These are phyloP conservation scores for Lepidurus apus DNA, from an alignment of 1,140 invertebrate genomes.

Conservation along the genomic window DNA sequence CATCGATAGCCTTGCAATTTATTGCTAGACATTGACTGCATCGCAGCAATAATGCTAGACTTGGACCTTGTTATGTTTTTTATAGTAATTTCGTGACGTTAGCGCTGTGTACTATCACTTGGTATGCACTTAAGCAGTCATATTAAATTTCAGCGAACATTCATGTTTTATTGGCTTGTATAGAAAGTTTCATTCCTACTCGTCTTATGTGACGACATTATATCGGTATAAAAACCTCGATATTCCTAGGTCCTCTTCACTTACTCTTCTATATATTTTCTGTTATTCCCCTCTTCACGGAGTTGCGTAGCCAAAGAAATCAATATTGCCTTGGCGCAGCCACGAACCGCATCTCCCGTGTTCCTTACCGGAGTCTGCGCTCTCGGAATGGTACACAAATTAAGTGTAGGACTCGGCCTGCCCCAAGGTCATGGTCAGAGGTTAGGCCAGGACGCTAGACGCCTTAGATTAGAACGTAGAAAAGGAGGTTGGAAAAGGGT, in stretches of 20 bases:
- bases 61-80: no score
- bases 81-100: no score
- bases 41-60: no score
- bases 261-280: not conserved
- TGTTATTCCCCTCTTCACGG: not conserved
- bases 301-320: not conserved
- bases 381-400: not conserved
- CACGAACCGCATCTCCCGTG: not conserved
- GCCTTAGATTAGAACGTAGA: not conserved
- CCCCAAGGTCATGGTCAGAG: not conserved
- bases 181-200: not conserved
- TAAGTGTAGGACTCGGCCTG: not conserved
- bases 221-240: not conserved
- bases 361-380: not conserved
- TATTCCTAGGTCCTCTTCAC: not conserved
- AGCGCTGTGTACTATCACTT: no score
- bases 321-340: conserved; percentile 8
- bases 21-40: no score
- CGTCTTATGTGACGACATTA: not conserved
- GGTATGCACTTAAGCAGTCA: no score
- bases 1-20: no score
- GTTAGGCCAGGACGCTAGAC: not conserved
- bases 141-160: no score
- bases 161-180: no score
- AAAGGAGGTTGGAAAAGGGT: not conserved